Conservation (phyloP, 2,888 invertebrate genomes). For the Agrochola lychnidis region DNA sequence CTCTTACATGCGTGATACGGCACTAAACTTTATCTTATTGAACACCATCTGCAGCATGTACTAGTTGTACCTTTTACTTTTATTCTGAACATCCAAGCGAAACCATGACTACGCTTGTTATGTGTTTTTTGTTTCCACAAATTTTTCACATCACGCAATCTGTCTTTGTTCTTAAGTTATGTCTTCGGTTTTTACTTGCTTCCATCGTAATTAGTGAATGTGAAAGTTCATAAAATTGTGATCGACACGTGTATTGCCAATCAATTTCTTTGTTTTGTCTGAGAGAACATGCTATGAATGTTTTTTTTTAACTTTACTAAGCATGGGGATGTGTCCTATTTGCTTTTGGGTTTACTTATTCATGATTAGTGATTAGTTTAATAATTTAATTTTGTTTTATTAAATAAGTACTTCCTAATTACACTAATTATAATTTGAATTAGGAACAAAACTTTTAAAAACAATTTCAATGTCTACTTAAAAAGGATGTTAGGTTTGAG, state of each 20-base stretch:
- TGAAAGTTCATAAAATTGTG: conserved; percentile 58
- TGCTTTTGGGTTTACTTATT: not conserved
- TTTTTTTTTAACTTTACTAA: not conserved
- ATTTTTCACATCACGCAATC: conserved; percentile 62
- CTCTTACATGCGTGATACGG: conserved; percentile 30
- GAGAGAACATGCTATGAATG: not conserved
- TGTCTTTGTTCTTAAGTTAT: conserved; percentile 53
- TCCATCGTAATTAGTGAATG: conserved; percentile 49
- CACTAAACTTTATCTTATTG: conserved; percentile 20
- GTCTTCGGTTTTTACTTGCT: conserved; percentile 47
- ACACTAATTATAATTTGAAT: conserved; percentile 9
- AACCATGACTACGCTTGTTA: conserved; percentile 22
- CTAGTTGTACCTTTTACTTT: conserved; percentile 43
- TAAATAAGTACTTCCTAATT: conserved; percentile 1
- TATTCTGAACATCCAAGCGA: conserved; percentile 25
- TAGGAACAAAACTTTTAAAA: not conserved
- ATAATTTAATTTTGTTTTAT: not conserved
- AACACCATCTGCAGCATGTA: conserved; percentile 27
- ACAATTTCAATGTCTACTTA: conserved; percentile 7
- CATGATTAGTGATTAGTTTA: not conserved
- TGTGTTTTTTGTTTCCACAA: conserved; percentile 45
- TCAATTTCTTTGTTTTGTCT: conserved; percentile 27
- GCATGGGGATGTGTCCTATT: not conserved
- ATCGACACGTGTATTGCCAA: conserved; percentile 29
- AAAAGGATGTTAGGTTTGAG: not conserved